A percentile compares a stretch with the other conserved stretches of the same genome.
Evolutionary conservation across 2,113 vertebrate genomes (phyloP).

Genomic region (Spilogale gracilis): DNA sequence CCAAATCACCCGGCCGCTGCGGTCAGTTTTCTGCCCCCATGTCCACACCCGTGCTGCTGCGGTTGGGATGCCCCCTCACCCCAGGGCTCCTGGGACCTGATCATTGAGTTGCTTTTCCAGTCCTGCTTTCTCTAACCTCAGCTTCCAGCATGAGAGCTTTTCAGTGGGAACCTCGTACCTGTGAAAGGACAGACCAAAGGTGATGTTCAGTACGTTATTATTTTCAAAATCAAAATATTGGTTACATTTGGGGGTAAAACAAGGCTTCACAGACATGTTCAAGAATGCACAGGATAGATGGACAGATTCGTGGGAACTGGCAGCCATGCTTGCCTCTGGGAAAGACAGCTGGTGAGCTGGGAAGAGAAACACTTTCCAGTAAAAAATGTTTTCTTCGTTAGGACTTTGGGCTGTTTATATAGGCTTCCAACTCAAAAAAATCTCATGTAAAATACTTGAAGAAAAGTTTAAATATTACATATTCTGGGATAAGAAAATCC

Average conservation of each 20-base stretch:
- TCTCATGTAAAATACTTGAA: background rate
- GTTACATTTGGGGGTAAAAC: background rate
- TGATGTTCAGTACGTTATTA: background rate
- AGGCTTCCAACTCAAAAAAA: background rate
- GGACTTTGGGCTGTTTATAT: background rate
- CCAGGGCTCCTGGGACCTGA: too few species aligned
- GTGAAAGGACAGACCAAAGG: background rate
- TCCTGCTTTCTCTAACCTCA: background rate
- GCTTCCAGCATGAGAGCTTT: background rate
- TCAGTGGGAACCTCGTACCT: too few species aligned
- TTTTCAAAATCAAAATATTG: background rate
- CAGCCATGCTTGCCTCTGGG: background rate
- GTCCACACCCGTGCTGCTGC: accelerated
- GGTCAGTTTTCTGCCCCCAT: background rate
- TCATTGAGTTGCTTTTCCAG: background rate
- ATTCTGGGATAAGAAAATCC: background rate
- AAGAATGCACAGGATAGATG: background rate
- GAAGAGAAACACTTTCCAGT: background rate
- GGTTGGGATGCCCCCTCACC: background rate
- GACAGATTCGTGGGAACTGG: background rate
- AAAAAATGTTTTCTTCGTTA: background rate
- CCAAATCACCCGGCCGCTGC: too few species aligned
- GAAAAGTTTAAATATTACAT: background rate
- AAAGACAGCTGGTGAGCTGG: background rate
- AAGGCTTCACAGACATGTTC: background rate